Base-by-base conservation (phyloP, 2,888 invertebrate species). In the Rhogogaster chlorosoma region DNA sequence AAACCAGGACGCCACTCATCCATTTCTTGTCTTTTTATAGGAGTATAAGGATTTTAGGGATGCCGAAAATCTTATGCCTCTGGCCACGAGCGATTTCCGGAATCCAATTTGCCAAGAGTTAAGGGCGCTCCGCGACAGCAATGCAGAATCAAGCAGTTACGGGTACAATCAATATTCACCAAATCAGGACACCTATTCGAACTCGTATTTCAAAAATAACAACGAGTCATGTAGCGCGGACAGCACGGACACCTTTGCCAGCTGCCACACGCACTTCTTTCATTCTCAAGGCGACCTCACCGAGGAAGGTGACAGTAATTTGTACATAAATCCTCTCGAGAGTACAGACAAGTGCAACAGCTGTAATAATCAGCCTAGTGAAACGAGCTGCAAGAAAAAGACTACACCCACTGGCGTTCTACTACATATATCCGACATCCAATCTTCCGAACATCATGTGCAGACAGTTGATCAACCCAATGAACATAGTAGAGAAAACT, bases 241-340 rank as follows among this genome's bases (percentile, higher is more conserved):
- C 95, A 97, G 98, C 94, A 97, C 98, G 92, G 99, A 99, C 94
- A 99, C 99, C 89, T 99, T 98, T 94, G 98, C 98, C 94, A 98
- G 98, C 94, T 99, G 99, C 95, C 97, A 98, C 95, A 98, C 99
- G 92, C 98, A 98, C 95, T 98, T 98, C 92, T 98, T 97, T 95
- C 96, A 97, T 94, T 98, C 98, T 91, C 97, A 97, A 95, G 96
- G 96, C 93, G 96, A 96, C 94, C 95, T 96, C 92, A 96, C 96
- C 89, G 95, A 95, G 93, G 95, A 95, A 92, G 96, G 96, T 93
- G 96, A 96, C 94, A 97, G 97, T 93, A 98, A 97, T 95, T 95
- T 98, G 92, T 98, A 98, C 94, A 97, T 98, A 93, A 98, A 98
- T 94, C 98, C 98, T 86, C 94, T 98, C 94, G 97, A 93, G 83